These are phyloP conservation scores for Collichthys lucidus DNA, from an alignment of 2,113 vertebrate species.

Conservation along the genomic window DNA sequence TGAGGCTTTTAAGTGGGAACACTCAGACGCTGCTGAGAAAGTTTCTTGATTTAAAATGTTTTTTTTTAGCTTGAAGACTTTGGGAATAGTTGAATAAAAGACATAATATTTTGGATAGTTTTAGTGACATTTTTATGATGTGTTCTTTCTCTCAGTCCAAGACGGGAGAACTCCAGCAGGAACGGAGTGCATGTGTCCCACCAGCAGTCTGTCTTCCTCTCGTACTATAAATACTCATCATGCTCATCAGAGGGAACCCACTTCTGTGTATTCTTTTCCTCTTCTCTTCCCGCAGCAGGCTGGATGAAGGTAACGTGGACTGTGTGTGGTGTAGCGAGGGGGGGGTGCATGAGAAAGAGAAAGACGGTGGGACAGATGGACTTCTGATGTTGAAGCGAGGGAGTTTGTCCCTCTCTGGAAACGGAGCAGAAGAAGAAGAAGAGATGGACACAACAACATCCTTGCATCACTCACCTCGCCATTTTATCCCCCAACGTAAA, in stretches of 20 bases:
- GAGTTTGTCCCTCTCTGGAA: conserved; percentile 39
- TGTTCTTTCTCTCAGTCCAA: conserved; percentile 1
- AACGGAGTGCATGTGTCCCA: neutral
- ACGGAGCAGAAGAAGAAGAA: neutral
- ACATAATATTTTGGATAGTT: neutral
- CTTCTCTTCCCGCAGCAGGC: conserved; percentile 33
- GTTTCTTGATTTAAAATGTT: neutral
- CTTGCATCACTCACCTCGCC: neutral
- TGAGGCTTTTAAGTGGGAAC: neutral
- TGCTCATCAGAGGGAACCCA: conserved; percentile 14
- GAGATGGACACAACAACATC: neutral
- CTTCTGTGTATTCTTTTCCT: conserved; percentile 24
- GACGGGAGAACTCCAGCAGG: conserved; percentile 18
- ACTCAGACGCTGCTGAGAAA: neutral
- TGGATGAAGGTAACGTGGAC: conserved; percentile 47
- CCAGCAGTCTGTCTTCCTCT: conserved; percentile 14
- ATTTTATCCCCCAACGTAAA: neutral
- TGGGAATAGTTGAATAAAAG: neutral
- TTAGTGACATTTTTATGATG: conserved; percentile 8
- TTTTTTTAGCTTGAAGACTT: neutral
- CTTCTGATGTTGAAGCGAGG: conserved; percentile 37
- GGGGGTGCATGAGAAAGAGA: neutral
- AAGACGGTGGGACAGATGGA: conserved; percentile 44
- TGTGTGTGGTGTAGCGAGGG: conserved; percentile 4
- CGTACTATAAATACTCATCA: conserved; percentile 50